Conservation (phyloP, 2,113 vertebrate species). For the Vulpes lagopus region DNA sequence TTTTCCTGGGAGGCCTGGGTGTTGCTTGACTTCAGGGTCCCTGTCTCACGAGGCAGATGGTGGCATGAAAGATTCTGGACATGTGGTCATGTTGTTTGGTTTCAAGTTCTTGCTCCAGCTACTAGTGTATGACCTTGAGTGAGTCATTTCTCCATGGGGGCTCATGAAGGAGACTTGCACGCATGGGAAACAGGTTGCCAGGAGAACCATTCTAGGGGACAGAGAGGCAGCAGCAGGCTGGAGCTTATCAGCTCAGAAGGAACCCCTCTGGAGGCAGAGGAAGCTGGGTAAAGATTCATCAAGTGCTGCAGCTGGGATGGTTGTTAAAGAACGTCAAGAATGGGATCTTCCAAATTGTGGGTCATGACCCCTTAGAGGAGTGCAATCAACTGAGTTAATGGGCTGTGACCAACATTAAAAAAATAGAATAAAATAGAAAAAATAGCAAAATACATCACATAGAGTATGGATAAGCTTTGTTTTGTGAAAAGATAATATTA, state of each 20-base stretch:
- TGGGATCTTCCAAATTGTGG: slow-evolving; percentile 39
- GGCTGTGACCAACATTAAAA: slow-evolving; percentile 55
- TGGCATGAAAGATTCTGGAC: background rate
- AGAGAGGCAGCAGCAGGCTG: background rate
- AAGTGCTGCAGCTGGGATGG: slow-evolving; percentile 47
- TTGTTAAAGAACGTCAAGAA: slow-evolving; percentile 45
- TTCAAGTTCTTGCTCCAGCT: background rate
- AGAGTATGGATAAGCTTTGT: slow-evolving; percentile 24
- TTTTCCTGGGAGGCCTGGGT: background rate
- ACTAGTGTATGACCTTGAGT: background rate
- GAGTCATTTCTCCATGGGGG: background rate
- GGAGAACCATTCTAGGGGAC: background rate
- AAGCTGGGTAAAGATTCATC: background rate
- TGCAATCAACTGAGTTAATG: slow-evolving; percentile 64
- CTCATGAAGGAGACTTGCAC: background rate
- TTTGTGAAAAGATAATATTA: slow-evolving; percentile 53
- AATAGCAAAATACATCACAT: background rate
- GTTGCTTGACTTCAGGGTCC: background rate
- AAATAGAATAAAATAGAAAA: slow-evolving; percentile 19
- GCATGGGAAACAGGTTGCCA: background rate
- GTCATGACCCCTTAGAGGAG: slow-evolving; percentile 28
- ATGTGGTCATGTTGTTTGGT: accelerated
- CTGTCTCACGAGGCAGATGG: background rate
- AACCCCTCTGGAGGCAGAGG: background rate
- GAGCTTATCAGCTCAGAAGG: background rate